Conservation (phyloP, 2,797 vertebrate genomes). For the Hydrocynus forskahlii region DNA sequence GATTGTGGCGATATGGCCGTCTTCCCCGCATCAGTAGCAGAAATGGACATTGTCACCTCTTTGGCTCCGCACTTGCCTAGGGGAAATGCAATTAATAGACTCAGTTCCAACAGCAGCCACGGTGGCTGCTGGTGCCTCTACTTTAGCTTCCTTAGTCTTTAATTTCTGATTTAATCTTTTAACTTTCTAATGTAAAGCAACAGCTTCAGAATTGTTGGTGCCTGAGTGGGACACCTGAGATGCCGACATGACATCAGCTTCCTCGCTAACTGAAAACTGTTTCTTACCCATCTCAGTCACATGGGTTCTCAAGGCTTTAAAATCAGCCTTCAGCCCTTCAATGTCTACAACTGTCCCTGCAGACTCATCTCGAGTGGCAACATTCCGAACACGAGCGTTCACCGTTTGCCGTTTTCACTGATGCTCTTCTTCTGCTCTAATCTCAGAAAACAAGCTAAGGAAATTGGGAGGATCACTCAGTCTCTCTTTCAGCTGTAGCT, state of each 20-base stretch:
- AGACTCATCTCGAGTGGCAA: neutral
- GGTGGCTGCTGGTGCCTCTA: neutral
- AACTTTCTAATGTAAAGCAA: neutral
- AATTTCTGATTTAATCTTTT: neutral
- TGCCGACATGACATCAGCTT: neutral
- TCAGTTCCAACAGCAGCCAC: neutral
- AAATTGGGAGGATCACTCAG: neutral
- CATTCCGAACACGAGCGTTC: too few species aligned
- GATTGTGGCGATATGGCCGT: slow-evolving; percentile 24
- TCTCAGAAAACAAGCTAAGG: neutral
- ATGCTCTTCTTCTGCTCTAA: slow-evolving; percentile 29
- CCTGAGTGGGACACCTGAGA: too few species aligned
- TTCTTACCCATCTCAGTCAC: neutral
- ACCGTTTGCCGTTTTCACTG: neutral
- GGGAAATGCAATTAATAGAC: neutral
- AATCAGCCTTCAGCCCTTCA: neutral
- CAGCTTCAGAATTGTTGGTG: neutral
- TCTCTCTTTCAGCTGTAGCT: slow-evolving; percentile 26
- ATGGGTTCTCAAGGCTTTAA: neutral
- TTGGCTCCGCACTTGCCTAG: neutral
- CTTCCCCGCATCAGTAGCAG: slow-evolving; percentile 36
- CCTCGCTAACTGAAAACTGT: too few species aligned
- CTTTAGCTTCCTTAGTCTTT: neutral
- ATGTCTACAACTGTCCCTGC: neutral
- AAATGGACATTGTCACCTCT: neutral